Percentiles rank a stretch among this genome's conserved stretches.
Conservation (phyloP, 2,888 invertebrate species). For the Chrysina gloriosa region DNA sequence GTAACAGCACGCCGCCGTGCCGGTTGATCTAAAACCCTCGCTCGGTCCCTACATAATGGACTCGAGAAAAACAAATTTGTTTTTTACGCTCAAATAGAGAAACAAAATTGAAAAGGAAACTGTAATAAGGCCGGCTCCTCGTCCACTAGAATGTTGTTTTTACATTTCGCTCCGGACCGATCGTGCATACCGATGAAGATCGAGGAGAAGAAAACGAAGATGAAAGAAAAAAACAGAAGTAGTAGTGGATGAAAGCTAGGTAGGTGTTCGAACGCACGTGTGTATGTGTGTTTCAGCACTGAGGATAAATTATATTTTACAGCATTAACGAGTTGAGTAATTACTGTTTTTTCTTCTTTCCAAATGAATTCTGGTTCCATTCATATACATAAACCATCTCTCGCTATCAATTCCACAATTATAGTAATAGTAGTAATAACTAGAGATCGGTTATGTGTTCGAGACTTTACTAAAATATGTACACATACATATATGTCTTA, state of each 20-base stretch:
- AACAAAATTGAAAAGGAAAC: constrained; percentile 63
- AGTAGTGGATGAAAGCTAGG: not conserved
- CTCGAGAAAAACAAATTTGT: constrained; percentile 63
- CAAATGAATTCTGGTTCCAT: no score
- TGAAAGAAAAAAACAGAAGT: not conserved
- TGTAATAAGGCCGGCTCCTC: constrained; percentile 56
- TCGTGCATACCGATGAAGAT: constrained; percentile 53
- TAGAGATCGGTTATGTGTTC: no score
- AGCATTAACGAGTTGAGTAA: no score
- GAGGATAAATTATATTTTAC: not conserved
- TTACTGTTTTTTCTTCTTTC: no score
- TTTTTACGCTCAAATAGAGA: constrained; percentile 64
- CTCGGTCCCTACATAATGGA: constrained; percentile 56
- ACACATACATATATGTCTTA: no score
- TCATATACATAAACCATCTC: no score
- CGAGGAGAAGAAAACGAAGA: not conserved
- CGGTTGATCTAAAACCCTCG: constrained; percentile 33
- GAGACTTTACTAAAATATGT: no score
- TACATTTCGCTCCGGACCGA: constrained; percentile 55
- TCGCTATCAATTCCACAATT: no score
- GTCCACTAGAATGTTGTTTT: constrained; percentile 54
- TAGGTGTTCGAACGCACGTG: not conserved
- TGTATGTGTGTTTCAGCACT: not conserved
- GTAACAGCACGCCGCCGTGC: constrained; percentile 26
- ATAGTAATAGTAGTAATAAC: no score